Conservation (phyloP, 1,140 invertebrate genomes). For the Hestina assimilis region DNA sequence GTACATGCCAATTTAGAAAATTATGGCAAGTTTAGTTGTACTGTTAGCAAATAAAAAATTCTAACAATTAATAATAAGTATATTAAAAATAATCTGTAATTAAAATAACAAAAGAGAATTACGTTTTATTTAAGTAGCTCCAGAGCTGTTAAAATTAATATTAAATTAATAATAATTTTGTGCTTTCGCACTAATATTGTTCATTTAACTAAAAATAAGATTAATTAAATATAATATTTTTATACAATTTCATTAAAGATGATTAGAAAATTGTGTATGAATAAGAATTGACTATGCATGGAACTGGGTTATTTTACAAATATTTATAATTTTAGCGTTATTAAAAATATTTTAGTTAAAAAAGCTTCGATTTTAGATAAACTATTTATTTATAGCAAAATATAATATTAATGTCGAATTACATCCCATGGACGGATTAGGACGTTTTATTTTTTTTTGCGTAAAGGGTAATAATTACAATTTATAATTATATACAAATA, state of each 20-base stretch:
- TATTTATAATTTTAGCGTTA: neutral
- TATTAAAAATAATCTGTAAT: too few species aligned
- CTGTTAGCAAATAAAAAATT: neutral
- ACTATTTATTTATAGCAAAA: constrained; percentile 10
- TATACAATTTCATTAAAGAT: too few species aligned
- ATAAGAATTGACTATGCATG: neutral
- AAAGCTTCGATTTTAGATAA: neutral
- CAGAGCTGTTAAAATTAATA: too few species aligned
- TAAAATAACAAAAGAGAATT: too few species aligned
- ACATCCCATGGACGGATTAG: constrained; percentile 53
- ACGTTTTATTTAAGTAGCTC: too few species aligned
- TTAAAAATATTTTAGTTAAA: constrained; percentile 3
- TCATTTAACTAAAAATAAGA: too few species aligned
- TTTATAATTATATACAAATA: neutral
- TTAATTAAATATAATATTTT: too few species aligned
- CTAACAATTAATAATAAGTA: neutral
- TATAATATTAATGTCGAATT: constrained; percentile 12
- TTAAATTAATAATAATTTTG: too few species aligned
- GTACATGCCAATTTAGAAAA: too few species aligned
- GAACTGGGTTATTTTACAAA: neutral
- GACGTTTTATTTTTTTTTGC: constrained; percentile 27
- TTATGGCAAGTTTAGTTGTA: neutral
- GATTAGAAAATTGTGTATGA: neutral
- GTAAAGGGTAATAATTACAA: neutral
- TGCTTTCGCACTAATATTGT: too few species aligned